Conservation (phyloP, 1,140 invertebrate species). For the Drosophila sulfurigaster region DNA sequence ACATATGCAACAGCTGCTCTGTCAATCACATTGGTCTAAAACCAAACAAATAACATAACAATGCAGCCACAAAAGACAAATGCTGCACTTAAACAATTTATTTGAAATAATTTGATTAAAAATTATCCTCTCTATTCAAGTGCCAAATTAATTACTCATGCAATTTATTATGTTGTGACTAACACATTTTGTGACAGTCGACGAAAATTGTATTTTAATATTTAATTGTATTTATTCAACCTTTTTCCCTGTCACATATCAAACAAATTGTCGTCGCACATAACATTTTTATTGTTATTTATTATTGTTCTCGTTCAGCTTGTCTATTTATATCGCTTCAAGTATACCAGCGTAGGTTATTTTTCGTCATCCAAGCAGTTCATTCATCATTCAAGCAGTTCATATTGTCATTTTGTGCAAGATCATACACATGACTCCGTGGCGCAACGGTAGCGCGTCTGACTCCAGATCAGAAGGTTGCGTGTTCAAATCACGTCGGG, state of each 20-base stretch:
- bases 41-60: constrained; percentile 53
- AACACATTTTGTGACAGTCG: constrained; percentile 66
- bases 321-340: neutral
- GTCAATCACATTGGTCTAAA: constrained; percentile 57
- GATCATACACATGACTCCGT: constrained; percentile 87
- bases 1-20: constrained; percentile 61
- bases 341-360: neutral
- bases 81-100: constrained; percentile 64
- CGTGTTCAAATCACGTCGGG: constrained; percentile 99
- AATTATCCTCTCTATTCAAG: constrained; percentile 20
- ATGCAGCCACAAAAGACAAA: constrained; percentile 62
- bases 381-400: neutral
- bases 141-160: constrained; percentile 47
- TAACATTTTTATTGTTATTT: constrained; percentile 15
- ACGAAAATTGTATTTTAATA: constrained; percentile 63
- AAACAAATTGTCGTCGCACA: constrained; percentile 19
- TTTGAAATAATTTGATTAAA: constrained; percentile 56
- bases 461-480: constrained; percentile 99
- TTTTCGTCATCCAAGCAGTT: no score
- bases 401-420: constrained; percentile 7
- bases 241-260: constrained; percentile 15
- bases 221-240: constrained; percentile 50
- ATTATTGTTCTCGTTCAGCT: constrained; percentile 1
- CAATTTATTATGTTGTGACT: constrained; percentile 57
- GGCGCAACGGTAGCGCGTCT: constrained; percentile 99